phyloP scores from a whole-genome alignment of 2,888 invertebrate species.

The Octodonta nipae region DNA sequence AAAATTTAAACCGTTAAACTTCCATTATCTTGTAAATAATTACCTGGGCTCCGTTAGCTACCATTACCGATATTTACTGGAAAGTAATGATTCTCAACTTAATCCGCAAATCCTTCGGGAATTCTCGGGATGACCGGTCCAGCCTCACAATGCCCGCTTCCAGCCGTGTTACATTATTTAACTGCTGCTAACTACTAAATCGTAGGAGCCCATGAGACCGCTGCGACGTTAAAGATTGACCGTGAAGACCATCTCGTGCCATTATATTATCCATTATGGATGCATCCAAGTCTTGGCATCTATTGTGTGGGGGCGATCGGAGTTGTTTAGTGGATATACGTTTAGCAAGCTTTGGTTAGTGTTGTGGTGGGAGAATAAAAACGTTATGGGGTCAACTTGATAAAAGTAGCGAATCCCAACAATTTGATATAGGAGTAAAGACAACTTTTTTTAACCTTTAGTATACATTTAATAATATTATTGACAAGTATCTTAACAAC shows the following conservation, averaged over 20 bases:
- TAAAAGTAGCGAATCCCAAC: no score
- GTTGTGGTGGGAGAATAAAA: no score
- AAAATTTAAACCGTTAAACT: no score
- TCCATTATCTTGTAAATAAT: no score
- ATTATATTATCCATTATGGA: slow-evolving; percentile 11
- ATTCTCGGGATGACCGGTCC: slow-evolving; percentile 28
- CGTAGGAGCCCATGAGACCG: slow-evolving; percentile 26
- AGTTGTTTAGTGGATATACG: no score
- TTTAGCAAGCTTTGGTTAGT: no score
- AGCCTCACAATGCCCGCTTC: slow-evolving; percentile 29
- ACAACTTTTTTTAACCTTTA: no score
- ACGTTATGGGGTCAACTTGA: no score
- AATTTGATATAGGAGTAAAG: no score
- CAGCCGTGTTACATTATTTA: slow-evolving; percentile 34
- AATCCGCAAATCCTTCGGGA: slow-evolving; percentile 33
- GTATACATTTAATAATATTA: no score
- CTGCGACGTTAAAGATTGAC: slow-evolving; percentile 19
- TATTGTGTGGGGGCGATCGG: no score
- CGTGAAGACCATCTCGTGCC: slow-evolving; percentile 12
- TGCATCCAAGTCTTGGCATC: slow-evolving; percentile 5
- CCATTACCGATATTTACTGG: slow-evolving; percentile 26
- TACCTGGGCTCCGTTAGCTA: not conserved
- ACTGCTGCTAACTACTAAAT: slow-evolving; percentile 35
- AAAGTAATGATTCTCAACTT: slow-evolving; percentile 34
- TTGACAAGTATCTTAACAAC: no score